A percentile compares a stretch with the other conserved stretches of the same genome.
phyloP scores from a whole-genome alignment of 2,797 vertebrate genomes.

The Anolis apletophallus region DNA sequence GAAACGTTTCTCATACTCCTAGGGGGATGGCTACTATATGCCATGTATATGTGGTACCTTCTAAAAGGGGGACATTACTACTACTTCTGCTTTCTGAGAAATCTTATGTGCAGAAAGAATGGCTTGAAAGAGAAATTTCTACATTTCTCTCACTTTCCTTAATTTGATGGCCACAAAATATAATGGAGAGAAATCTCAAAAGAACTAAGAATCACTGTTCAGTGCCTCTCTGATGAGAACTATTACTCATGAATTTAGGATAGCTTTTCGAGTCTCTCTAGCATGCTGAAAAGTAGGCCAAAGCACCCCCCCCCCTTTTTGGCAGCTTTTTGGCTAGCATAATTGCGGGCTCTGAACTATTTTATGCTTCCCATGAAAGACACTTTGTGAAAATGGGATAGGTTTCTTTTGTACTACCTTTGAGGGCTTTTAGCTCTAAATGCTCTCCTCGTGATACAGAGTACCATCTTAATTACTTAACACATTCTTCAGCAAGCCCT shows the following conservation, averaged over 20 bases:
- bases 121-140: conserved; percentile 46
- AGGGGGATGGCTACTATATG: conserved; percentile 36
- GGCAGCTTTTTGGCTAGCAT: conserved; percentile 48
- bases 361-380: conserved; percentile 54
- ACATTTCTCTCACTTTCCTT: conserved; percentile 6
- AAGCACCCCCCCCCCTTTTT: conserved; percentile 9
- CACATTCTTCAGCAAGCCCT: conserved; percentile 30
- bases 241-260: conserved; percentile 28
- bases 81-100: background rate
- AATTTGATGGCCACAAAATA: conserved; percentile 41
- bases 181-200: conserved; percentile 39
- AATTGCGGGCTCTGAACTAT: conserved; percentile 58
- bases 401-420: conserved; percentile 39
- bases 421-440: conserved; percentile 45
- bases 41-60: conserved; percentile 26
- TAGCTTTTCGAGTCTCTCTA: conserved; percentile 29
- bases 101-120: conserved; percentile 24
- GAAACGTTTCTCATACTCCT: conserved; percentile 6
- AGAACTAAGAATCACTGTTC: background rate
- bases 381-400: conserved; percentile 50
- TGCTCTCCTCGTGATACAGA: conserved; percentile 14
- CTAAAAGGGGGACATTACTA: conserved; percentile 1
- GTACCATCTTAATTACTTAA: conserved; percentile 49
- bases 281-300: conserved; percentile 43
- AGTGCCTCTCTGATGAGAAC: background rate